Evolutionary conservation across 2,113 vertebrate species (phyloP), one percentile per base, ranked within the genome.

Genomic region (Myiozetetes cayanensis): DNA sequence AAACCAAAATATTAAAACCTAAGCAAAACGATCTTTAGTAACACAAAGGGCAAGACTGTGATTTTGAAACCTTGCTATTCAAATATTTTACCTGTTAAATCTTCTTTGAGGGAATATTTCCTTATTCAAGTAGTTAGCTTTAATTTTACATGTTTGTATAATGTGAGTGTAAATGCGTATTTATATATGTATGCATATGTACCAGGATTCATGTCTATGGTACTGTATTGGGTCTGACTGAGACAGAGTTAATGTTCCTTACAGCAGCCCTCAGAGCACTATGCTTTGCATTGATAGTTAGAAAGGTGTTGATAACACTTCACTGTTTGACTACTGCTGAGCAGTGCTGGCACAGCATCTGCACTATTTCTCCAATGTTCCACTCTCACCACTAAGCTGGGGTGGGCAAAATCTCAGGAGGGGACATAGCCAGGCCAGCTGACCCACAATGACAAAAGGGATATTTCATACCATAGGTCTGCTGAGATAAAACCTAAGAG

Each of bases 1-100:
- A 94, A 91, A 88, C 30, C 30, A 63, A 90, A 88, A 66, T 91
- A 43, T 58, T 73, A 55, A 85, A 89, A 82, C 2, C 17, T 24
- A 78, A 77, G 23, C 13, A 73, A 47, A 81, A 15, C 2, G 68
- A 18, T 79, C n/a, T 67, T 84, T 91, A 12, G 3, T 15, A 39
- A 83, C 18, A 53, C 6, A 59, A 72, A 87, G 12, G 23, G 8
- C 14, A 56, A 82, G 25, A 47, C 11, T 44, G 10, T 28, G 11
- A 67, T 89, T 59, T 47, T 4, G 0, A 95, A 95, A 79, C 24
- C 9, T 46, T 70, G 6, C 7, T 82, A 59, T 86, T 70, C 19
- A 79, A 62, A 46, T 76, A 31, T 23, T 70, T 85, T 31, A 63
- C 52, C 8, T 80, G 9, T 25, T 74, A 81, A 86, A 56, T 39